Base-by-base conservation (phyloP, 2,113 vertebrate species). In the Carassius auratus region DNA sequence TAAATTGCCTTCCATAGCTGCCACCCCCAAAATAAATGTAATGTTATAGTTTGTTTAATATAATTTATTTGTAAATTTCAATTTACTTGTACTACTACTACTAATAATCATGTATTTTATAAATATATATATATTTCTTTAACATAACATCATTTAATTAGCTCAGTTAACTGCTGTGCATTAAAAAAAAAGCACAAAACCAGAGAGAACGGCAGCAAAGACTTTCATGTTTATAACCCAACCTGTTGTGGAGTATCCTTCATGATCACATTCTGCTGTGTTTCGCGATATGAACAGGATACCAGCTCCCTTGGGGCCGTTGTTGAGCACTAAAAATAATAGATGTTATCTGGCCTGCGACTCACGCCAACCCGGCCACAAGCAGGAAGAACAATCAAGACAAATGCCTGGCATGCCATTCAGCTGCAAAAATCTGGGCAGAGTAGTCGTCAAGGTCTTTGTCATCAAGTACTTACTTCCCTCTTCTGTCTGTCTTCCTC, bases 301-400 rank as follows among this genome's bases (percentile, higher is more conserved):
- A 86, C 81, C 87, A 85, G 76, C 91, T 90, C 55, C 89, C 88
- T 91, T 81, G 86, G 78, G 89, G 86, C 90, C 50, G 77, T 30
- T 48, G 80, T 71, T 77, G 76, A 89, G 89, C 74, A 75, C 89
- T 89, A 83, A 94, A 93, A 93, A 93, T 91, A 92, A 92, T 88
- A 89, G 92, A 95, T 95, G 1, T 64, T 92, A 93, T 94, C 93
- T 89, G 17, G 13, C 81, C 90, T 83, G 71, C 89, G 87, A 89
- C 91, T 93, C 92, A 91, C 90, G 91, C 82, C 85, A 15, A 86
- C 86, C 42, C 59, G 33, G 55, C 45, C 83, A 89, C 92, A 88
- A 86, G 85, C 90, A 92, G 92, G 92, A 94, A 93, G 93, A 93
- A 94, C 92, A 92, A 93, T 93, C 92, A 89, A 78, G 81, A 68